Conservation (phyloP, 1,140 invertebrate species). For the Hypothenemus hampei region DNA sequence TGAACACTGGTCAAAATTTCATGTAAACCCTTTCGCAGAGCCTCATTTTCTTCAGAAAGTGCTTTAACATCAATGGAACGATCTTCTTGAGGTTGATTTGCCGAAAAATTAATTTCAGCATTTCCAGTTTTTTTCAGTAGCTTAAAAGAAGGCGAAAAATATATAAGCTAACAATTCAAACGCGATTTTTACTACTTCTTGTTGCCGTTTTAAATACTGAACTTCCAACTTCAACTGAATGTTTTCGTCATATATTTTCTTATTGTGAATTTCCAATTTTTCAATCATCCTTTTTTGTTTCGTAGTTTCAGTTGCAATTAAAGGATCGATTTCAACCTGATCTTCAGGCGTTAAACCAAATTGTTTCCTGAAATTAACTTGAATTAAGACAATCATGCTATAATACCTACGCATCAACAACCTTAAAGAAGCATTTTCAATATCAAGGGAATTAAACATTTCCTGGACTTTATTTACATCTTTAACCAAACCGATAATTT, state of each 20-base stretch:
- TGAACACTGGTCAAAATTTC: conserved; percentile 60
- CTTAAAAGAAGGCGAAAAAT: too few species aligned
- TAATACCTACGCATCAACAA: neutral
- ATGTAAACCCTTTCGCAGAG: conserved; percentile 62
- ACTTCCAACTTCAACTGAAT: conserved; percentile 49
- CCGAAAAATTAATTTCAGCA: too few species aligned
- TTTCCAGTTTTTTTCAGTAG: too few species aligned
- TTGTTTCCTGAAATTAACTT: conserved; percentile 1
- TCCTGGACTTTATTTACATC: conserved; percentile 61
- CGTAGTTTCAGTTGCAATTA: neutral
- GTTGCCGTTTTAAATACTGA: conserved; percentile 39
- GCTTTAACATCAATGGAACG: conserved; percentile 40
- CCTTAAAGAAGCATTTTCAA: conserved; percentile 23
- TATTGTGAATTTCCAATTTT: conserved; percentile 1
- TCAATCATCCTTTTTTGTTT: conserved; percentile 12
- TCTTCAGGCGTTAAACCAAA: conserved; percentile 3
- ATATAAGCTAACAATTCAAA: too few species aligned
- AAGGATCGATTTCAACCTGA: conserved; percentile 3
- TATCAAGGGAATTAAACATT: conserved; percentile 49
- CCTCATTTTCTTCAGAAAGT: conserved; percentile 66
- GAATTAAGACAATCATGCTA: neutral
- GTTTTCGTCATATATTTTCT: conserved; percentile 45
- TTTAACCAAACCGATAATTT: conserved; percentile 60
- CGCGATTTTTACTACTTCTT: too few species aligned
- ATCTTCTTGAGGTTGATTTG: too few species aligned